Percentiles rank a stretch among this genome's conserved stretches.
Evolutionary conservation across 2,888 invertebrate genomes (phyloP).

Genomic region (Spatulosminthurus flaviceps): DNA sequence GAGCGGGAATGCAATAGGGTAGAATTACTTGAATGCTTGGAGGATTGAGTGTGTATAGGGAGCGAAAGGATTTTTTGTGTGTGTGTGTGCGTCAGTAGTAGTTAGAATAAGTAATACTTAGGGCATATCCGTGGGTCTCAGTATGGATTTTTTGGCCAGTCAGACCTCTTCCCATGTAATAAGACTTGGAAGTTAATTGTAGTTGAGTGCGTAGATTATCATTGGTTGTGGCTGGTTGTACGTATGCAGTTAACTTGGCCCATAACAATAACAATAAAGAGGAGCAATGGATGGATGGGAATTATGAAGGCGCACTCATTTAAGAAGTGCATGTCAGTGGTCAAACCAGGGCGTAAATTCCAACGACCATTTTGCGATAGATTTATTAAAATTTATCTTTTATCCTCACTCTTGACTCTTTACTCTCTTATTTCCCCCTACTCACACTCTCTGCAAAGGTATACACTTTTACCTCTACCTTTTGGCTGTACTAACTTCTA

Average conservation of each 20-base stretch:
- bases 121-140: background rate
- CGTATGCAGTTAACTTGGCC: conserved; percentile 42
- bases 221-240: conserved; percentile 41
- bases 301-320: conserved; percentile 28
- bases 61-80: background rate
- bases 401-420: background rate
- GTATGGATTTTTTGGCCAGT: conserved; percentile 18
- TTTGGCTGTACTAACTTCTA: too few relatives aligned
- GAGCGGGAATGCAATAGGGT: too few relatives aligned
- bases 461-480: too few relatives aligned
- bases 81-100: conserved; percentile 7
- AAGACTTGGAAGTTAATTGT: conserved; percentile 29
- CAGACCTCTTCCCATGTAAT: background rate
- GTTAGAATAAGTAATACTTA: background rate
- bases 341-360: conserved; percentile 55
- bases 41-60: background rate
- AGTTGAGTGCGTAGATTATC: conserved; percentile 47
- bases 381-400: conserved; percentile 50
- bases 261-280: conserved; percentile 55
- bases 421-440: background rate
- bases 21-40: background rate
- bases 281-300: conserved; percentile 41
- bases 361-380: conserved; percentile 55
- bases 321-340: conserved; percentile 46
- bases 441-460: background rate